These are phyloP conservation scores for Copidosoma floridanum DNA, from an alignment of 1,140 invertebrate species.

Conservation along the genomic window DNA sequence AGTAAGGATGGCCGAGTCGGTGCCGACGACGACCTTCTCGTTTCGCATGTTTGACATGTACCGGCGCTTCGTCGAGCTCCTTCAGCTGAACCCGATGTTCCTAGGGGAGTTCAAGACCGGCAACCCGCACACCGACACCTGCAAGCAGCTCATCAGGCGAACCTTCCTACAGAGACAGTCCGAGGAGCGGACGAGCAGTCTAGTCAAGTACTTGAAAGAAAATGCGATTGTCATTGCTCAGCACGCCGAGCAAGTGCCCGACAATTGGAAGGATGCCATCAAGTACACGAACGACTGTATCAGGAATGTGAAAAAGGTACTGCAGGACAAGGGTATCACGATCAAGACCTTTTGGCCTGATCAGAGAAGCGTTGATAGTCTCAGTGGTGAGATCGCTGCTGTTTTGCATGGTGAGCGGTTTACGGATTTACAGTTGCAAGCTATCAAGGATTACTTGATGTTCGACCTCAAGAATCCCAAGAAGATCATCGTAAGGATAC, in stretches of 20 bases:
- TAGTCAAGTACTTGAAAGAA: not conserved
- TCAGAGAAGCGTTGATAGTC: not conserved
- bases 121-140: not conserved
- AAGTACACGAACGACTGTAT: slow-evolving; percentile 5
- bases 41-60: slow-evolving; percentile 16
- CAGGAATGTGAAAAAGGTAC: not conserved
- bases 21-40: not conserved
- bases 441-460: slow-evolving; percentile 9
- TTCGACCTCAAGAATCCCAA: slow-evolving; percentile 13
- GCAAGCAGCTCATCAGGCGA: not conserved
- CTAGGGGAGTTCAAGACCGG: slow-evolving; percentile 8
- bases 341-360: not conserved
- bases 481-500: not conserved
- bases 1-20: not conserved
- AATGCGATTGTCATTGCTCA: not conserved
- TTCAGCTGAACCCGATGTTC: not conserved
- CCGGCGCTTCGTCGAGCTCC: slow-evolving; percentile 10
- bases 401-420: not conserved
- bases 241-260: slow-evolving; percentile 8
- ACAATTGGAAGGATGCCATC: slow-evolving; percentile 4
- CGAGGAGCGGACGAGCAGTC: not conserved
- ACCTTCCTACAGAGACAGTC: not conserved
- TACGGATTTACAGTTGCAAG: slow-evolving; percentile 1
- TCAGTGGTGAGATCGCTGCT: not conserved
- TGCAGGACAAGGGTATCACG: not conserved